Conservation (phyloP, 2,888 invertebrate species). For the Mactromeris polynyma region DNA sequence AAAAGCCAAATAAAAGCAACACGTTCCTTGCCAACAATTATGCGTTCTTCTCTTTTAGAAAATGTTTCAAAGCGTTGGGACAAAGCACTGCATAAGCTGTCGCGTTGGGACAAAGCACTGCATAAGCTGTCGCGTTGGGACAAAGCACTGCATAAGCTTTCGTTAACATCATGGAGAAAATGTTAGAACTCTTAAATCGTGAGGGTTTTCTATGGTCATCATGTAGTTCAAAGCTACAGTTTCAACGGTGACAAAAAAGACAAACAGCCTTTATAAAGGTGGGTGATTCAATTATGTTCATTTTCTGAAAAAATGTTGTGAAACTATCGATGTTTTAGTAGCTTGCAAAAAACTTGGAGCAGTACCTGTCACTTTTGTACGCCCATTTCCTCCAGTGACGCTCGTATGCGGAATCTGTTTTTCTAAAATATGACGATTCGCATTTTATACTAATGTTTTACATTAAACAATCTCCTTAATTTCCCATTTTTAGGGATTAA, state of each 20-base stretch:
- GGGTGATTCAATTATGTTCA: neutral
- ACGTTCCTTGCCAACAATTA: no score
- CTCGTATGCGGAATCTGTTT: slow-evolving; percentile 35
- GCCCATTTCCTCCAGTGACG: slow-evolving; percentile 51
- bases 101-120: neutral
- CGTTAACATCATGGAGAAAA: neutral
- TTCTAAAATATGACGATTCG: slow-evolving; percentile 31
- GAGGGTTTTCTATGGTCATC: neutral
- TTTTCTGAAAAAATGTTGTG: neutral
- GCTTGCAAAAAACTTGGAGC: slow-evolving; percentile 5
- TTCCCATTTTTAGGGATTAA: neutral
- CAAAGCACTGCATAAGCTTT: neutral
- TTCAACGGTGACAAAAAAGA: neutral
- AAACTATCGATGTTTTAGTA: neutral
- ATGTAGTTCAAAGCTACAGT: neutral
- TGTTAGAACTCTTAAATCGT: neutral
- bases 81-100: no score
- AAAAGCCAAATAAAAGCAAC: no score
- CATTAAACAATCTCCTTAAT: no score
- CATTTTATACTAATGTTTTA: neutral
- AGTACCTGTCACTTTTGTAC: slow-evolving; percentile 38
- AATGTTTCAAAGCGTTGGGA: no score
- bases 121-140: neutral
- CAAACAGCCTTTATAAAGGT: neutral
- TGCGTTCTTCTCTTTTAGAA: no score